Evolutionary conservation across 1,140 invertebrate species (phyloP).

Genomic region (Micrasema minimum): DNA sequence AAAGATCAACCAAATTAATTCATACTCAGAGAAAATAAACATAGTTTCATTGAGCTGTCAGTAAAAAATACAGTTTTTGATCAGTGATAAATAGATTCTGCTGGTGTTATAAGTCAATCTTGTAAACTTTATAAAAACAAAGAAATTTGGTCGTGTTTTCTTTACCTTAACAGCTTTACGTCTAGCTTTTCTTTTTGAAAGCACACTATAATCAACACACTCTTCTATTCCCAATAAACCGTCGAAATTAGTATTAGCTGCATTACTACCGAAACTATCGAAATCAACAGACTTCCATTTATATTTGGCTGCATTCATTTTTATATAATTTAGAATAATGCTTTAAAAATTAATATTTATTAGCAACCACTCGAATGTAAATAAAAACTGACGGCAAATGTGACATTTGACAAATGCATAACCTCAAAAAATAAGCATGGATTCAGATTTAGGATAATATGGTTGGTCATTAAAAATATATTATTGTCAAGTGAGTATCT

Average conservation of each 20-base stretch:
- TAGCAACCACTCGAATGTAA: neutral
- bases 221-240: slow-evolving; percentile 73
- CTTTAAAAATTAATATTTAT: slow-evolving; percentile 1
- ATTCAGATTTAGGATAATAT: no score
- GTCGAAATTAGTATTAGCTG: slow-evolving; percentile 62
- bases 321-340: neutral
- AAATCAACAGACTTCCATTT: slow-evolving; percentile 70
- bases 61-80: no score
- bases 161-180: slow-evolving; percentile 59
- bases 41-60: no score
- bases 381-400: neutral
- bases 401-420: slow-evolving; percentile 27
- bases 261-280: slow-evolving; percentile 64
- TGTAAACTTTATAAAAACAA: no score
- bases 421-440: slow-evolving; percentile 30
- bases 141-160: no score
- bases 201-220: slow-evolving; percentile 69
- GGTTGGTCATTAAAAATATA: no score
- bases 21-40: no score
- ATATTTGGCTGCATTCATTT: slow-evolving; percentile 57
- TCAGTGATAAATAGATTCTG: no score
- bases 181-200: slow-evolving; percentile 56
- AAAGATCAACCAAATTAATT: no score
- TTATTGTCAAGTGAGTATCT: no score
- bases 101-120: no score